Evolutionary conservation across 2,888 invertebrate species (phyloP).

Genomic region (Lasioglossum lativentre): DNA sequence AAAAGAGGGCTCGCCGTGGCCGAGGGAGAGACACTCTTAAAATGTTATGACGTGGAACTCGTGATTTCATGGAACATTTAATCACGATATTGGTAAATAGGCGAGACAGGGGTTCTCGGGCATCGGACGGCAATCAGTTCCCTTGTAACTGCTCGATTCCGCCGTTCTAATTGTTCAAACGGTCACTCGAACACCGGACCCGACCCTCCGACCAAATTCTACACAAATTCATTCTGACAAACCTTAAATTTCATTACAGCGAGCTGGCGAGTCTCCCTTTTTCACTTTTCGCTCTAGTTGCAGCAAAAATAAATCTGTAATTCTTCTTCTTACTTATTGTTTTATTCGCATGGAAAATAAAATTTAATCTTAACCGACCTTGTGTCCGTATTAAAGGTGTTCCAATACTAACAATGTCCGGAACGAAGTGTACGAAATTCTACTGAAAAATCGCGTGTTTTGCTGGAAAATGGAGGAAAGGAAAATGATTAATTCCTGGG

Average conservation of each 20-base stretch:
- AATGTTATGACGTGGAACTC: slow-evolving; percentile 84
- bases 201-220: neutral
- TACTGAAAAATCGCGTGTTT: neutral
- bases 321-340: neutral
- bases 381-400: no score
- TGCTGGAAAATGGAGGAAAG: neutral
- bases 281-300: neutral
- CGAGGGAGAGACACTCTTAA: slow-evolving; percentile 78
- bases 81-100: slow-evolving; percentile 82
- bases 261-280: neutral
- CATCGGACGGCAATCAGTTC: slow-evolving; percentile 20
- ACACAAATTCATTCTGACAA: neutral
- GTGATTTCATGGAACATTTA: slow-evolving; percentile 84
- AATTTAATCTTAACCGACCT: no score
- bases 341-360: no score
- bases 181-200: slow-evolving; percentile 1
- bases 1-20: slow-evolving; percentile 42
- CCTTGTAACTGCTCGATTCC: neutral
- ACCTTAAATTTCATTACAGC: neutral
- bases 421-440: neutral
- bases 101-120: slow-evolving; percentile 72
- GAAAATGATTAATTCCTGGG: neutral
- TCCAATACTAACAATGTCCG: no score
- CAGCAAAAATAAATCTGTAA: neutral
- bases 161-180: neutral